Percentiles rank a stretch among this genome's conserved stretches.
phyloP scores from a whole-genome alignment of 2,797 vertebrate genomes.

The Sebastes taczanowskii region DNA sequence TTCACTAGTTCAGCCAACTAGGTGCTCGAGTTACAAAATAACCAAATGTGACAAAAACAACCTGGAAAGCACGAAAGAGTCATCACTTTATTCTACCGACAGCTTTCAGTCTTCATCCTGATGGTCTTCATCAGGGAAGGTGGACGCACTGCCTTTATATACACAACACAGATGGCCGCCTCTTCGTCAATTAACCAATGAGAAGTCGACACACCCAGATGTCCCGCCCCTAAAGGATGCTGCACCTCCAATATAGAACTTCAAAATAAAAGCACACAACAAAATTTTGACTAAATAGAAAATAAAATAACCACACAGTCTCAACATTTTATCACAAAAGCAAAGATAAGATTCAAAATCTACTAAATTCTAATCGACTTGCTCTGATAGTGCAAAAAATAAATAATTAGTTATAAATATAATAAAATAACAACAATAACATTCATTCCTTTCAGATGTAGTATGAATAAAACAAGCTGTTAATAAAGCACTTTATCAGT shows the following conservation, averaged over 20 bases:
- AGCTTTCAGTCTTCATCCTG: background rate
- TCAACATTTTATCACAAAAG: background rate
- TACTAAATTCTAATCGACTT: background rate
- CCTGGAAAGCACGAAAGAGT: too few relatives aligned
- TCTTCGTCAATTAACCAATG: background rate
- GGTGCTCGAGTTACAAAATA: background rate
- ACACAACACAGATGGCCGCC: background rate
- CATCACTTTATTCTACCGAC: background rate
- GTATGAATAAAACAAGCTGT: background rate
- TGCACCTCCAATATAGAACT: background rate
- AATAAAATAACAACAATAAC: too few relatives aligned
- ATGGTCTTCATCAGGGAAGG: accelerated
- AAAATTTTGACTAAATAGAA: background rate
- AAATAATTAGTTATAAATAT: background rate
- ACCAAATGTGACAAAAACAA: background rate
- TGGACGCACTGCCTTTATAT: background rate
- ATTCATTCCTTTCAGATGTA: background rate
- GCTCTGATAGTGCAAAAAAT: background rate
- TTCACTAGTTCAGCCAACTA: background rate
- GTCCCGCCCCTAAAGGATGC: background rate
- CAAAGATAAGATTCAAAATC: background rate
- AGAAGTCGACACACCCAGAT: background rate
- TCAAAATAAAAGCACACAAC: background rate
- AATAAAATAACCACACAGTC: background rate
- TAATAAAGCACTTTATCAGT: background rate